phyloP scores from a whole-genome alignment of 2,113 vertebrate species.

The Saguinus midas region DNA sequence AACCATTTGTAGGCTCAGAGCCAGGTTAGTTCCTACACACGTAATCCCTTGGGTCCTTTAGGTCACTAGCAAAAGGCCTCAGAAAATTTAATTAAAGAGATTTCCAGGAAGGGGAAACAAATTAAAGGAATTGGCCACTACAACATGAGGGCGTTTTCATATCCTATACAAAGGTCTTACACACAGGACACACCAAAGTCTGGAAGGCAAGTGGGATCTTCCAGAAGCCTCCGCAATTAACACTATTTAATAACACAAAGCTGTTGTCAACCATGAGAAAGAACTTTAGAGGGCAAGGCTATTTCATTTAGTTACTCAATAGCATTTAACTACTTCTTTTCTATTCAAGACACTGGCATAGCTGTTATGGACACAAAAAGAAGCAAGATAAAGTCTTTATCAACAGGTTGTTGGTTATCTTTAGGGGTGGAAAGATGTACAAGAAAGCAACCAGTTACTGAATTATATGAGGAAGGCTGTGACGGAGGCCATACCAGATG shows the following conservation, averaged over 20 bases:
- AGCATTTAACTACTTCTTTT: background rate
- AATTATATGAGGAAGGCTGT: background rate
- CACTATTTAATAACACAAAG: background rate
- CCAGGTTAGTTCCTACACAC: constrained; percentile 66
- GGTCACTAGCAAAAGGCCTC: constrained; percentile 69
- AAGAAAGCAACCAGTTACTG: background rate
- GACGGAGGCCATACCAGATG: too few relatives aligned
- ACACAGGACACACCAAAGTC: background rate
- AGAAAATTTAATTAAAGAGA: constrained; percentile 77
- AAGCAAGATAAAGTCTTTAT: background rate
- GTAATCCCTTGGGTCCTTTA: constrained; percentile 59
- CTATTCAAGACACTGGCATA: background rate
- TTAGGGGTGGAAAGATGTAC: background rate
- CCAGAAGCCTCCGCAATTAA: background rate
- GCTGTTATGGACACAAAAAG: background rate
- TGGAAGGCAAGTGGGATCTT: background rate
- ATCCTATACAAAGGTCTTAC: constrained; percentile 18
- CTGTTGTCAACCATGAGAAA: background rate
- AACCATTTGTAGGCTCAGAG: constrained; percentile 64
- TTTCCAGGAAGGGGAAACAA: constrained; percentile 74
- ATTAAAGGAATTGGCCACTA: constrained; percentile 32
- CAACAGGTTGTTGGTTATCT: background rate
- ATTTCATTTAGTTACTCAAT: background rate
- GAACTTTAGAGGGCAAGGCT: background rate
- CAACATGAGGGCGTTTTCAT: constrained; percentile 42